Conservation (phyloP, 2,797 vertebrate genomes). For the Pangasius sanitwongsei region DNA sequence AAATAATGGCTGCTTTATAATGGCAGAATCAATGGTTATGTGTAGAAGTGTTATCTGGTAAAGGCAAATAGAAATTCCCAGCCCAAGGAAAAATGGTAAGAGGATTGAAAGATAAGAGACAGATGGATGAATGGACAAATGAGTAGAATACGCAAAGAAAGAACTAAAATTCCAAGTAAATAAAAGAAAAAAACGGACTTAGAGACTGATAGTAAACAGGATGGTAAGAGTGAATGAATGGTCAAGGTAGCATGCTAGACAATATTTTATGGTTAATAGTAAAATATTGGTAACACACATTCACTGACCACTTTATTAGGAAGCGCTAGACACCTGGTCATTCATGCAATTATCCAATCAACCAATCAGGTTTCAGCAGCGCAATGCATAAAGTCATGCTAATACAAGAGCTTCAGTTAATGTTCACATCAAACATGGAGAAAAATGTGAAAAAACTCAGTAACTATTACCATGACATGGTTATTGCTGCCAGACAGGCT, state of each 20-base stretch:
- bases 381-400: neutral
- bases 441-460: constrained; percentile 9
- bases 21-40: neutral
- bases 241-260: neutral
- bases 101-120: neutral
- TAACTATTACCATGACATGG: constrained; percentile 4
- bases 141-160: neutral
- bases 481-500: neutral
- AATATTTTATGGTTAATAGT: neutral
- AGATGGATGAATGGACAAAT: neutral
- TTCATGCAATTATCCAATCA: constrained; percentile 1
- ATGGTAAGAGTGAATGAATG: neutral
- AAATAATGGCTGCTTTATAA: neutral
- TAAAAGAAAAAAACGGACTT: neutral
- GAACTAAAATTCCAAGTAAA: neutral
- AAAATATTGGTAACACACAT: neutral
- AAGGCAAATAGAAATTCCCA: neutral
- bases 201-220: neutral
- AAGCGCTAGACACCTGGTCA: neutral
- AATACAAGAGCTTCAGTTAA: neutral
- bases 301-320: neutral
- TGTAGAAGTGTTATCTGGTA: neutral
- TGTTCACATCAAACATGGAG: neutral
- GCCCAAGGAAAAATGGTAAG: neutral
- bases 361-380: neutral